phyloP scores from a whole-genome alignment of 2,797 vertebrate species.

The Sparidentex hasta region DNA sequence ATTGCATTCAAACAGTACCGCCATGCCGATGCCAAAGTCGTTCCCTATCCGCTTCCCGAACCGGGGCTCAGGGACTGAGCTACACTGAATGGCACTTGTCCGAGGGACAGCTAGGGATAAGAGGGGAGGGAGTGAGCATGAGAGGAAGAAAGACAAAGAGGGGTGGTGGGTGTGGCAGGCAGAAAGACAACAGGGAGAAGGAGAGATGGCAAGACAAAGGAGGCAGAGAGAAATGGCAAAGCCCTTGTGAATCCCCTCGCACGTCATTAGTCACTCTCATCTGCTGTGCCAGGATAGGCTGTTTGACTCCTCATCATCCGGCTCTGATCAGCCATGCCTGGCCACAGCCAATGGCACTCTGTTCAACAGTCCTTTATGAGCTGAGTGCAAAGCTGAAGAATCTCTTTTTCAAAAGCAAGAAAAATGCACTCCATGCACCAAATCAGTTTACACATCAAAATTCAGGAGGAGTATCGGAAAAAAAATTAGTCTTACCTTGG shows the following conservation, averaged over 20 bases:
- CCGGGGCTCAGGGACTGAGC: constrained; percentile 96
- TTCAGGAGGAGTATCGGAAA: background rate
- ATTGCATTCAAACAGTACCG: constrained; percentile 95
- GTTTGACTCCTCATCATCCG: constrained; percentile 56
- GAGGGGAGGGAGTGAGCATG: constrained; percentile 42
- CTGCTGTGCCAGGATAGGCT: constrained; percentile 59
- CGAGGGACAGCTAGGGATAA: constrained; percentile 92
- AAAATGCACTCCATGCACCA: constrained; percentile 28
- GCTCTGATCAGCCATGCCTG: constrained; percentile 50
- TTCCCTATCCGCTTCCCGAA: constrained; percentile 97
- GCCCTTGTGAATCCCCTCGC: constrained; percentile 58
- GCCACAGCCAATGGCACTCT: constrained; percentile 42
- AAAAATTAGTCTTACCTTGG: constrained; percentile 90
- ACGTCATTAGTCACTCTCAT: constrained; percentile 69
- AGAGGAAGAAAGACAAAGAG: constrained; percentile 54
- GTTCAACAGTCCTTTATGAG: constrained; percentile 39
- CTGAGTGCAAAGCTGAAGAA: constrained; percentile 31
- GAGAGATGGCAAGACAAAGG: constrained; percentile 58
- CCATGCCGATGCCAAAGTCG: constrained; percentile 93
- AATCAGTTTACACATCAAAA: constrained; percentile 15
- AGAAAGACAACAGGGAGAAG: constrained; percentile 50
- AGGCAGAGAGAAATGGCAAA: constrained; percentile 63
- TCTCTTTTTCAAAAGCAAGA: constrained; percentile 10
- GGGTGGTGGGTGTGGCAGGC: constrained; percentile 35
- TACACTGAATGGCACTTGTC: constrained; percentile 97